Evolutionary conservation across 2,797 vertebrate genomes (phyloP), one percentile per base, ranked within the genome.

Genomic region (Prionace glauca): DNA sequence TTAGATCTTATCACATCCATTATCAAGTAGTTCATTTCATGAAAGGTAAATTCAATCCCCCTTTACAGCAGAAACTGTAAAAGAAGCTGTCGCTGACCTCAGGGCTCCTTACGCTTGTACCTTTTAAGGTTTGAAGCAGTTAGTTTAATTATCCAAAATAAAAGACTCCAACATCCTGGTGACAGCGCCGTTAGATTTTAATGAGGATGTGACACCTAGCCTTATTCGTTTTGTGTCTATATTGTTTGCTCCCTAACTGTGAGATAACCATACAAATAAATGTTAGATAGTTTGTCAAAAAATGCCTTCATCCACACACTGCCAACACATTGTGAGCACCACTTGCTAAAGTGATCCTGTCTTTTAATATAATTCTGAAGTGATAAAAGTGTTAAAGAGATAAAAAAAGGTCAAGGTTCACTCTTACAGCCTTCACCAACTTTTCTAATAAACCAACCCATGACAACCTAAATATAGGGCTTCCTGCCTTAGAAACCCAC

Each of bases 41-140:
- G 62, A 91, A 67, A 65, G 88, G 88, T 91, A 67, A 91, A 36
- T 91, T 91, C 32, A 91, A 91, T 91, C 62, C 26, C 50, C 18
- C 20, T 91, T 36, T 65, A 91, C 62, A 65, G 60, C 20, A 36
- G 62, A 67, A 67, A 20, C 88, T 91, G 88, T 62, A 67, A 91
- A 62, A 67, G 88, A 65, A 32, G 62, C 62, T 65, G 50, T 32
- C 60, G 50, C 11, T 88, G 50, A 60, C 45, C 86, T 91, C 62
- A 91, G 60, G 79, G 60, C 32, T 20, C 32, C 32, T 22, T 36
- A 91, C 18, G 7, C n/a, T 10, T 67, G 62, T 91, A 91, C 60
- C 50, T n/a, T 67, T 91, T 91, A n/a, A 36, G 88, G 62, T 7
- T 67, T 91, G 56, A 84, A 8, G 20, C 22, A 45, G 81, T 84